Evolutionary conservation across 2,113 vertebrate genomes (phyloP), one percentile per base, ranked within the genome.

Genomic region (Mungos mungo): DNA sequence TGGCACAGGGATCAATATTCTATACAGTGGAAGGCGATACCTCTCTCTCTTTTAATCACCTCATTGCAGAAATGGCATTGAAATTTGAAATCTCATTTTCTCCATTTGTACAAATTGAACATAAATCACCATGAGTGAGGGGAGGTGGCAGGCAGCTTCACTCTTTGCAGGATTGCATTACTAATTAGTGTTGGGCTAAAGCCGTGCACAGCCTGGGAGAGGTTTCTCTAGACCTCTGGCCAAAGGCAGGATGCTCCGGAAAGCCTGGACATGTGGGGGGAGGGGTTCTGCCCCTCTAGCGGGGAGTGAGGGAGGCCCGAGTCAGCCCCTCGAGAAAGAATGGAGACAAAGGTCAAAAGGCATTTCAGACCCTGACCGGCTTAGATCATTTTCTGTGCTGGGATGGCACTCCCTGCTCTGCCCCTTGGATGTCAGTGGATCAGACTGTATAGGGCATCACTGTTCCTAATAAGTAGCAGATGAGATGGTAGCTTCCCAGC

Each of bases 1-100:
- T 99, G 99, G 99, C 99, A 98, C 98, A 98, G 99, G 99, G 99
- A 99, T 99, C 99, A 99, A 99, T 99, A 99, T 99, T 99, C 99
- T 98, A 99, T 99, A 99, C 98, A 98, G 98, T 98, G 98, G 95
- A 99, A 99, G 98, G 99, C 99, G 99, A 99, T 99, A 99, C 99
- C 99, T 99, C 99, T 99, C 99, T 99, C 99, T 99, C 99, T 99
- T 99, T 99, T 99, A 99, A 99, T 99, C 99, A 99, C 99, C 99
- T 99, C 99, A 99, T 99, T 99, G 99, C 99, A 99, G 99, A 99
- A 99, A 99, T 99, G 99, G 99, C 99, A 99, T 98, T 99, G 99
- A 99, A 99, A 99, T 99, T 99, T 99, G 99, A 99, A 99, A 99
- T 99, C 99, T 99, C 98, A 99, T 99, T 99, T 99, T 99, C 99